A percentile compares a stretch with the other conserved stretches of the same genome.
Evolutionary conservation across 2,113 vertebrate species (phyloP).

Genomic region (Sigmodon hispidus): DNA sequence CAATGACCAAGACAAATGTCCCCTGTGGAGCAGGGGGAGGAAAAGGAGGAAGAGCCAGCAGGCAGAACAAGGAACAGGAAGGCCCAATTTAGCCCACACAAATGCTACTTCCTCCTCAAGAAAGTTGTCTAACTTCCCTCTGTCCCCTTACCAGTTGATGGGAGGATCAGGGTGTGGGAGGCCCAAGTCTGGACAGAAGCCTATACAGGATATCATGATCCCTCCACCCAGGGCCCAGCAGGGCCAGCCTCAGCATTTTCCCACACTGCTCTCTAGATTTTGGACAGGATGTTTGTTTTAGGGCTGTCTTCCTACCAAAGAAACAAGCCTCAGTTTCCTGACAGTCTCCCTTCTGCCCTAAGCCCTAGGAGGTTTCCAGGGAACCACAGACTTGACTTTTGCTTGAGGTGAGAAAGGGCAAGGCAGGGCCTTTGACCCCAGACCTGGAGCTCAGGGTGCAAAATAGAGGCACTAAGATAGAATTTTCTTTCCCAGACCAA

Average conservation of each 20-base stretch:
- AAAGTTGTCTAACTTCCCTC: conserved; percentile 60
- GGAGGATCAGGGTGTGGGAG: rapidly evolving
- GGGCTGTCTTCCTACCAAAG: not conserved
- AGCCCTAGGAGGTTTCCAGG: not conserved
- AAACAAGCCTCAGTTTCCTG: not conserved
- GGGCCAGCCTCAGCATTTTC: not conserved
- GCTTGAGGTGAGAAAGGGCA: not conserved
- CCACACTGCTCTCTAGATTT: not conserved
- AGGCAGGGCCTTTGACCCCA: not conserved
- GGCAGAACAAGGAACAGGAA: conserved; percentile 69
- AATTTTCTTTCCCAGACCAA: not conserved
- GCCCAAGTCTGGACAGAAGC: not conserved
- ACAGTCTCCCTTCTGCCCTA: not conserved
- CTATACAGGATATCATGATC: not conserved
- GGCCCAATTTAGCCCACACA: conserved; percentile 71
- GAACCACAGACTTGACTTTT: not conserved
- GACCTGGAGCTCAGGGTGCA: not conserved
- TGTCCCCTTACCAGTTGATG: not conserved
- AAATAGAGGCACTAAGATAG: not conserved
- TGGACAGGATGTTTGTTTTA: not conserved
- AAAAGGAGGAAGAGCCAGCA: not conserved
- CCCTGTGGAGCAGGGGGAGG: not conserved
- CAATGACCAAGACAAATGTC: too few relatives aligned
- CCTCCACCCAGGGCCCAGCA: not conserved
- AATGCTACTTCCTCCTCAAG: conserved; percentile 72